Evolutionary conservation across 2,113 vertebrate genomes (phyloP), one percentile per base, ranked within the genome.

Genomic region (Castor canadensis): DNA sequence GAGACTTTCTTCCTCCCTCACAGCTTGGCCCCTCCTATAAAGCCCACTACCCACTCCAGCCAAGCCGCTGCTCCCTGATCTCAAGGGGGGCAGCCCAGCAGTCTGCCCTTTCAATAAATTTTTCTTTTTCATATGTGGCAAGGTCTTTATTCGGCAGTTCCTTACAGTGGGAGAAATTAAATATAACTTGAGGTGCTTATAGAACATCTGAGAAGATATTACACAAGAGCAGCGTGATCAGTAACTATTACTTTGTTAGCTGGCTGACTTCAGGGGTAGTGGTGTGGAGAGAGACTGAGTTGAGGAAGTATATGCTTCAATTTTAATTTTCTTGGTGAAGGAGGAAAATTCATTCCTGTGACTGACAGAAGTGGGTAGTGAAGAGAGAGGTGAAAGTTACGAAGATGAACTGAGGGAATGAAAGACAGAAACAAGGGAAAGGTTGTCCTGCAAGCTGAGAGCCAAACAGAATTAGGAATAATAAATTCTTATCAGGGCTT

Each of bases 191-290:
- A 66, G 28, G 32, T 96, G n/a, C 62, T 66, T 84, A 83, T 32
- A 19, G 60, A 67, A 89, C 45, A 84, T 84, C 20, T 85, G 79
- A 83, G 40, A 77, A 93, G 76, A n/a, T 72, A 77, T 43, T 93
- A 82, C 69, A 91, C 66, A 77, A 87, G 86, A 64, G 20, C 17
- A 49, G 35, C 32, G 47, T 83, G 81, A 93, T 83, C 45, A 83
- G 40, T 56, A 71, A 76, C 26, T 82, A 30, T 67, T 38, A 26
- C 56, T 94, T 67, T 92, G 52, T 28, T 93, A 40, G 40, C 6
- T 80, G 73, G 28, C 20, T 93, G 87, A 62, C 10, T 77, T 86
- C 43, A 69, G 26, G 28, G 17, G 62, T 94, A 16, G 45, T 19
- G 28, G 60, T n/a, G 52, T 26, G 60, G 38, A 84, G 26, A 71